Base-by-base conservation (phyloP, 2,888 invertebrate genomes). In the Calliscelio sp. region DNA sequence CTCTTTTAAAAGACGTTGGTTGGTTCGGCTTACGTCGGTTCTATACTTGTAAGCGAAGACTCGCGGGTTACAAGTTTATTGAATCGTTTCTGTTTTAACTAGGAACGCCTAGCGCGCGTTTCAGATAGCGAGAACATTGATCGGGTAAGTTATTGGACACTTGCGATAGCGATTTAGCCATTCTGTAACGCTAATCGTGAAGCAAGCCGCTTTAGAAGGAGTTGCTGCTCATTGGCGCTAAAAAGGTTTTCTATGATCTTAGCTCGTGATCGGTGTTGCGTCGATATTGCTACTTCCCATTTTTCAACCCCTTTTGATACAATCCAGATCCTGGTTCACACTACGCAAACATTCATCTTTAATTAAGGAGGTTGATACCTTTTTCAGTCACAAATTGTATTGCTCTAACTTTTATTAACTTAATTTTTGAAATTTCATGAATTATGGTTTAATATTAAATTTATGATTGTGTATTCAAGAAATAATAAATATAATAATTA, bases 61-160 rank as follows among this genome's bases (percentile, higher is more conserved):
- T 32, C 51, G 66, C 61, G 65, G 44, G 81, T 61, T 68, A 66
- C 63, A 53, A 80, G 74, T 61, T 86, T 85, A 88, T 86, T 88
- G 85, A 88, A 88, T 77, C 86, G 71, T 84, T 85, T 86, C 74
- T 89, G 84, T 88, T 87, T 87, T 86, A 83, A 88, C 81, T 84
- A 89, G 89, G 89, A 89, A 86, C 87, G 84, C 85, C 86, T 88
- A 87, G 86, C 88, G 86, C 87, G 89, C 86, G 85, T 88, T 88
- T 87, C 87, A 86, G 88, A 88, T 87, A 88, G 86, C 87, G 87
- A 88, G 86, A 87, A 86, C 87, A 84, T 86, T 81, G 86, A 88
- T 81, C 87, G 88, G 89, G 88, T 88, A 89, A 88, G 89, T 88
- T 83, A 82, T 85, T 87, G 86, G 86, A 87, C 77, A 85, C 82